Percentiles rank a stretch among this genome's conserved stretches.
Conservation (phyloP, 2,888 invertebrate genomes). For the Panopea generosa region DNA sequence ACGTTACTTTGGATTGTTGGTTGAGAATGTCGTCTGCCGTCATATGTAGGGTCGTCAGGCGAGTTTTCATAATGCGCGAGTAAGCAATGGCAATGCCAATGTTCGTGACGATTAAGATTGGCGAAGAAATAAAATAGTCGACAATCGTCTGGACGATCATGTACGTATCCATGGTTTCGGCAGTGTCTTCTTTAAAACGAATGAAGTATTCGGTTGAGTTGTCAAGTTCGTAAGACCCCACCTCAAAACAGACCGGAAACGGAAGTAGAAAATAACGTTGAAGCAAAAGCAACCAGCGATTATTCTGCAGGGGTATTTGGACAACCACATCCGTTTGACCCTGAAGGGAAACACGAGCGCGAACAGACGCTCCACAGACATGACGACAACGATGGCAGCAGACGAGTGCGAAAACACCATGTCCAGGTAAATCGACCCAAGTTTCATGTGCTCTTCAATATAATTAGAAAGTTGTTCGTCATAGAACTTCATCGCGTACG, state of each 20-base stretch:
- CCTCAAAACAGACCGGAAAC: conserved; percentile 37
- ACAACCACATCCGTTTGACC: conserved; percentile 34
- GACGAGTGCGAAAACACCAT: conserved; percentile 43
- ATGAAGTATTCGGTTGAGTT: conserved; percentile 43
- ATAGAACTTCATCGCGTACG: conserved; percentile 22
- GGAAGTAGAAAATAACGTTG: conserved; percentile 40
- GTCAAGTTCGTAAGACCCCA: conserved; percentile 19
- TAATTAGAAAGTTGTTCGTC: conserved; percentile 32
- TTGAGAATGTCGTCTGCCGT: conserved; percentile 7
- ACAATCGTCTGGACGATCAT: conserved; percentile 43
- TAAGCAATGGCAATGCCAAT: conserved; percentile 34
- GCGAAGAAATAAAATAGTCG: conserved; percentile 41
- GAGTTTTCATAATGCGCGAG: conserved; percentile 15
- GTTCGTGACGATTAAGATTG: conserved; percentile 27
- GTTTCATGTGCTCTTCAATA: conserved; percentile 53
- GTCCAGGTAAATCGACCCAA: conserved; percentile 41
- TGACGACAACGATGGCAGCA: conserved; percentile 38
- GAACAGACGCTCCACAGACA: conserved; percentile 44
- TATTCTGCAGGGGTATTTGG: conserved; percentile 28
- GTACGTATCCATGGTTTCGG: conserved; percentile 29
- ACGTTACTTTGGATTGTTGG: conserved; percentile 43
- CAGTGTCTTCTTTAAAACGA: conserved; percentile 22
- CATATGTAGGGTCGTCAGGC: conserved; percentile 9
- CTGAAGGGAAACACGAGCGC: conserved; percentile 39
- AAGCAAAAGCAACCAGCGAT: conserved; percentile 25